Percentiles rank a stretch among this genome's conserved stretches.
These are phyloP conservation scores for Tortrix viridana DNA, from an alignment of 2,888 invertebrate species.

Conservation along the genomic window DNA sequence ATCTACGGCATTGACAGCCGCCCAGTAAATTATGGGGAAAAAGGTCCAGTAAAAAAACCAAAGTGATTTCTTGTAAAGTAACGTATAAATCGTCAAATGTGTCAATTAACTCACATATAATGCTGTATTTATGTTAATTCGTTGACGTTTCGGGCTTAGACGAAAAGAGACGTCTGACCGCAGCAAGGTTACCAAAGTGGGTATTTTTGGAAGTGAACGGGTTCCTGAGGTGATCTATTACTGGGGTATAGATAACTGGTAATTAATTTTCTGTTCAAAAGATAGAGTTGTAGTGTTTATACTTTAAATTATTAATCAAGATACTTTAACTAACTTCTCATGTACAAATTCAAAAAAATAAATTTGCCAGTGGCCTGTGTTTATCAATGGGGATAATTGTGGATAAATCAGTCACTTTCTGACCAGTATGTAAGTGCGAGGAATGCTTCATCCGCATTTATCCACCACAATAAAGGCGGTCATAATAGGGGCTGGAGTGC, in stretches of 20 bases:
- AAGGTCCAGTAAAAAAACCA: constrained; percentile 57
- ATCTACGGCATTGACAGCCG: constrained; percentile 41
- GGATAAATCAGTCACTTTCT: too few relatives aligned
- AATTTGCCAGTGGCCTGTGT: too few relatives aligned
- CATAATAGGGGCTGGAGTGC: too few relatives aligned
- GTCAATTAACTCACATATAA: constrained; percentile 82
- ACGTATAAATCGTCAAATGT: constrained; percentile 79
- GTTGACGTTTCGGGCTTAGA: constrained; percentile 65
- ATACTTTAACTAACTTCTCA: too few relatives aligned
- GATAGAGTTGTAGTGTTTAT: constrained; percentile 4
- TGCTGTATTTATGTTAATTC: constrained; percentile 81
- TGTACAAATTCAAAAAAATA: too few relatives aligned
- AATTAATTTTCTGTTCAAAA: constrained; percentile 22
- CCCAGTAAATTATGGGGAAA: constrained; percentile 49
- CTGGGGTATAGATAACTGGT: constrained; percentile 2
- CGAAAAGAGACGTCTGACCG: constrained; percentile 64
- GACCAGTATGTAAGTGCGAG: too few relatives aligned
- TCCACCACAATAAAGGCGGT: too few relatives aligned
- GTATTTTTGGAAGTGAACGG: constrained; percentile 45
- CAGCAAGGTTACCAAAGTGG: constrained; percentile 35
- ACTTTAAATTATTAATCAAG: not conserved
- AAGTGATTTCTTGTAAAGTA: constrained; percentile 64
- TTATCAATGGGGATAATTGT: too few relatives aligned
- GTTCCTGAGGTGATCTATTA: constrained; percentile 25
- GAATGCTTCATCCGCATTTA: too few relatives aligned